Evolutionary conservation across 2,797 vertebrate species (phyloP), one percentile per base, ranked within the genome.

Genomic region (Knipowitschia caucasica): DNA sequence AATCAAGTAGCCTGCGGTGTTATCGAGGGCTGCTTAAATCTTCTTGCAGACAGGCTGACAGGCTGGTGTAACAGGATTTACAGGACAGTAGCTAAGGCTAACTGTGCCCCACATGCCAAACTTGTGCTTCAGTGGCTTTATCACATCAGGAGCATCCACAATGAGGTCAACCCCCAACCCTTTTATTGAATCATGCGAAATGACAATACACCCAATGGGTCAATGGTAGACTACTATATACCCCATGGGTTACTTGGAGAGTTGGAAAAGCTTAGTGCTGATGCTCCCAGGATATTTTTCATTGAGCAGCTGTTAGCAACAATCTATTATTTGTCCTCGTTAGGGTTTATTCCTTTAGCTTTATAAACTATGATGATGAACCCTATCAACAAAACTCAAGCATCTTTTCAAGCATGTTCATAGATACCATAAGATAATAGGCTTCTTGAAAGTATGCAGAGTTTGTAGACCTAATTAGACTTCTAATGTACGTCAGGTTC

Each of bases 41-140:
- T 61, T 50, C 18, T 47, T 47, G 43, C 53, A 62, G 64, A 49
- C 62, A 78, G 53, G 58, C 64, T 64, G 77, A 51, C 65, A 68
- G 67, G 83, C 84, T 74, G 79, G 86, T 78, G 76, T 58, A 86
- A 89, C 89, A 80, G 84, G 87, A 85, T 88, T 80, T 80, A 67
- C 81, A 67, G 68, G 87, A 69, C 67, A 45, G 54, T 33, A 53
- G 60, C 62, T 38, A 50, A 9, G 62, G 45, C 56, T 62, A 65
- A 64, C 53, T 50, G n/a, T 56, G 47, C 25, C 61, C 51, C 62
- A 60, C 60, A 63, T 65, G 64, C 36, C 47, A 70, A 33, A 60
- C 30, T 43, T 57, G 36, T 53, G 46, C 9, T 69, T n/a, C 49
- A 55, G 56, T 61, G 55, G 35, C 27, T 59, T 63, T 63, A 58